These are phyloP conservation scores for Synanthedon myopaeformis DNA, from an alignment of 2,888 invertebrate genomes.

Conservation along the genomic window DNA sequence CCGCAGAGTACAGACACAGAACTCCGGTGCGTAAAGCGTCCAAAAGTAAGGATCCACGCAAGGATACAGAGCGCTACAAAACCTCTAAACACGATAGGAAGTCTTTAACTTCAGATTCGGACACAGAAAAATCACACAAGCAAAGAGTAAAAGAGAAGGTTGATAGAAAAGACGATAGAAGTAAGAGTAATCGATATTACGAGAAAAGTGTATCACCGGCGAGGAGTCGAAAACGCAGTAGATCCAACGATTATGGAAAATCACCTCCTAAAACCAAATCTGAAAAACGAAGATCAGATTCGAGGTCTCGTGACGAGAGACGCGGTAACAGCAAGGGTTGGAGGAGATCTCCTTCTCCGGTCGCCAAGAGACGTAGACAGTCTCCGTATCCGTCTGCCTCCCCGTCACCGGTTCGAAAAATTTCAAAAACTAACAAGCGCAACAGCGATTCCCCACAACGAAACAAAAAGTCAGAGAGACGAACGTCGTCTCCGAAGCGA, in stretches of 20 bases:
- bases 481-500: conserved; percentile 18
- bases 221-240: conserved; percentile 15
- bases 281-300: background rate
- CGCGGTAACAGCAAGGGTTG: conserved; percentile 23
- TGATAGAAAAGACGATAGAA: conserved; percentile 17
- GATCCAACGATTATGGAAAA: conserved; percentile 4
- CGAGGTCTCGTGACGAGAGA: conserved; percentile 9
- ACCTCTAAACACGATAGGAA: conserved; percentile 24
- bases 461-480: conserved; percentile 30
- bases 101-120: conserved; percentile 40
- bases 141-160: conserved; percentile 17
- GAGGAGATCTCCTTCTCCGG: conserved; percentile 27
- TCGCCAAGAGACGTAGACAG: conserved; percentile 11
- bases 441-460: conserved; percentile 26
- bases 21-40: conserved; percentile 26
- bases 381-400: conserved; percentile 35
- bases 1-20: conserved; percentile 30
- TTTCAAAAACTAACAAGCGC: conserved; percentile 29
- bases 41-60: conserved; percentile 28
- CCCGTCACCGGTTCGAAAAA: conserved; percentile 23
- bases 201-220: conserved; percentile 20
- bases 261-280: conserved; percentile 1
- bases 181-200: conserved; percentile 27
- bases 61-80: conserved; percentile 34
- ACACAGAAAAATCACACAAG: conserved; percentile 28